Base-by-base conservation (phyloP, 2,888 invertebrate species). In the Ectemnius cavifrons region DNA sequence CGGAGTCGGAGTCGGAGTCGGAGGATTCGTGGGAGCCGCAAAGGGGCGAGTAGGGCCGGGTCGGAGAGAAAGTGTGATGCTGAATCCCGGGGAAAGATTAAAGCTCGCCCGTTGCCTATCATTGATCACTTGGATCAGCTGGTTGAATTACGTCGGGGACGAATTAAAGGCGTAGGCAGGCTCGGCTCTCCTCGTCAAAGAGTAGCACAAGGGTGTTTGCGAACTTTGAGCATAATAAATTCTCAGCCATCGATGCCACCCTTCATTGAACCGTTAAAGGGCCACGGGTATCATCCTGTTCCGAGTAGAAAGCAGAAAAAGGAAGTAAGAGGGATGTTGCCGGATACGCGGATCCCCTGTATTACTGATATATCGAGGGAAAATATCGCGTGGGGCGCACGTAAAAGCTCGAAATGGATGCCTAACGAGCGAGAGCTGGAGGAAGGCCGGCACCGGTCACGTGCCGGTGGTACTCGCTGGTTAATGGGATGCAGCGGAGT, bases 311-410 rank as follows among this genome's bases (percentile, higher is more conserved):
- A 46, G 66, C 57, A 56, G 60, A 18, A 73, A 23, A 80, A 82
- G 69, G 71, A 75, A 11, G 45, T 66, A 60, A 52, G 52, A 20
- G 16, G 27, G 46, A 13, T 60, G 66, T 63, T 47, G 18, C 28
- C 58, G 58, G 63, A 47, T 56, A 45, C 61, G 20, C 27, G 28
- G 16, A 58, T 18, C 4, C 52, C 27, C 11, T 61, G 71, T 37
- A 37, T 37, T 37, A 37, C 68, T 67, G 60, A 74, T 76, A 77
- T 83, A 80, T 83, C 67, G 61, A 79, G 79, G 71, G 75, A 71
- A 80, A 83, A 84, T 79, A 79, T 70, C 64, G 45, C 49, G 18
- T 47, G 11, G 16, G n/a, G 61, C 60, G 16, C 18, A 16, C 60
- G 47, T 67, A 69, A 73, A 61, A 69, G 60, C 23, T 13, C 57